A percentile compares a stretch with the other conserved stretches of the same genome.
Evolutionary conservation across 1,140 invertebrate species (phyloP).

Genomic region (Bombus huntii): DNA sequence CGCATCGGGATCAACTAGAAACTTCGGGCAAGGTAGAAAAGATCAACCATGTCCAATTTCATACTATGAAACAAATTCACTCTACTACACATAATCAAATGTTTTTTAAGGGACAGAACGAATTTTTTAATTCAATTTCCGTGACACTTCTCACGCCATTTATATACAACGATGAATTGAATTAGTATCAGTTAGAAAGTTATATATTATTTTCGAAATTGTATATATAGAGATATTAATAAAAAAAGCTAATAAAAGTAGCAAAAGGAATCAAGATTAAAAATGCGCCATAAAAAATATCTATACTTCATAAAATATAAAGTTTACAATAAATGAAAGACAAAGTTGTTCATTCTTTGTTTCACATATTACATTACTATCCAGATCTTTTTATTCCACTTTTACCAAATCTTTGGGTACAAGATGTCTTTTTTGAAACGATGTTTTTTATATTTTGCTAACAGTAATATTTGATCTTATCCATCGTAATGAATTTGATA

Average conservation of each 20-base stretch:
- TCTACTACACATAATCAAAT: background rate
- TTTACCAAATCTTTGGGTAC: too few relatives aligned
- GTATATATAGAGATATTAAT: background rate
- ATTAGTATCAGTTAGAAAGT: background rate
- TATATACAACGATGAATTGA: background rate
- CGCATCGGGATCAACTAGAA: background rate
- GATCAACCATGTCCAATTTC: background rate
- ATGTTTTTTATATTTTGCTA: background rate
- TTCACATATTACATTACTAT: background rate
- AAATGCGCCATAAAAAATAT: too few relatives aligned
- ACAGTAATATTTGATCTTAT: too few relatives aligned
- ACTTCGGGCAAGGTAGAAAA: background rate
- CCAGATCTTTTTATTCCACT: background rate
- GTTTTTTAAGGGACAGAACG: background rate
- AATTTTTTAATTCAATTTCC: background rate
- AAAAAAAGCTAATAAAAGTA: too few relatives aligned
- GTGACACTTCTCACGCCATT: rapidly evolving
- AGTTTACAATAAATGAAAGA: background rate
- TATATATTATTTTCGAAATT: background rate
- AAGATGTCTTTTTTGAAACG: too few relatives aligned
- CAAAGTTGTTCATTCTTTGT: background rate
- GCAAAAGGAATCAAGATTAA: too few relatives aligned
- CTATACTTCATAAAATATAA: background rate
- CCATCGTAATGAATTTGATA: too few relatives aligned
- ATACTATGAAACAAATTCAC: background rate